These are phyloP conservation scores for Oostethus manadensis DNA, from an alignment of 2,113 vertebrate genomes.

Conservation along the genomic window DNA sequence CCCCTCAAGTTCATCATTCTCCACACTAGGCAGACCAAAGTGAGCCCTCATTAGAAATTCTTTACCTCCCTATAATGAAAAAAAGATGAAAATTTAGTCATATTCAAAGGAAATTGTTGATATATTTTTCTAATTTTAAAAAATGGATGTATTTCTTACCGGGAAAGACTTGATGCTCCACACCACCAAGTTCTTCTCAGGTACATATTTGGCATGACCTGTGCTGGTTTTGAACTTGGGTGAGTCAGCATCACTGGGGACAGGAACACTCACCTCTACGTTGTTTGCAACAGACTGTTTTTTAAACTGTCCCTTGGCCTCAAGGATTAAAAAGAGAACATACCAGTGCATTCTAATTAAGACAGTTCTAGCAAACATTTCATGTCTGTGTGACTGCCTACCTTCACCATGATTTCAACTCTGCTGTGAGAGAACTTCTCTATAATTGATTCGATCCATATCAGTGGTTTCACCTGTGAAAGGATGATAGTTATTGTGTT, in stretches of 20 bases:
- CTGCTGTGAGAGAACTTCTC: constrained; percentile 93
- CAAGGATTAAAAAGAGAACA: constrained; percentile 1
- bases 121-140: too few relatives aligned
- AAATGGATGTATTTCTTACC: constrained; percentile 68
- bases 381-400: constrained; percentile 24
- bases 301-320: constrained; percentile 97
- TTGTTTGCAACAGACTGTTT: constrained; percentile 94
- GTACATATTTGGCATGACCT: constrained; percentile 83
- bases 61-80: constrained; percentile 79
- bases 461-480: constrained; percentile 85
- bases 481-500: background rate
- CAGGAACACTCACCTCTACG: constrained; percentile 86
- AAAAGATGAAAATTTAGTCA: background rate
- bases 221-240: constrained; percentile 91
- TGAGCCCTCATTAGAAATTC: constrained; percentile 94
- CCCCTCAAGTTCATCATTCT: constrained; percentile 83
- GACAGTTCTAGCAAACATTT: background rate
- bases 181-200: constrained; percentile 84
- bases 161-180: constrained; percentile 96
- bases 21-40: constrained; percentile 90
- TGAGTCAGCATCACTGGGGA: constrained; percentile 91
- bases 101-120: background rate
- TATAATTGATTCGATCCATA: constrained; percentile 93
- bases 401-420: constrained; percentile 94
- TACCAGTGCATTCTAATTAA: background rate